Percentiles rank a stretch among this genome's conserved stretches.
phyloP scores from a whole-genome alignment of 2,888 invertebrate genomes.

The Chirona hameri region DNA sequence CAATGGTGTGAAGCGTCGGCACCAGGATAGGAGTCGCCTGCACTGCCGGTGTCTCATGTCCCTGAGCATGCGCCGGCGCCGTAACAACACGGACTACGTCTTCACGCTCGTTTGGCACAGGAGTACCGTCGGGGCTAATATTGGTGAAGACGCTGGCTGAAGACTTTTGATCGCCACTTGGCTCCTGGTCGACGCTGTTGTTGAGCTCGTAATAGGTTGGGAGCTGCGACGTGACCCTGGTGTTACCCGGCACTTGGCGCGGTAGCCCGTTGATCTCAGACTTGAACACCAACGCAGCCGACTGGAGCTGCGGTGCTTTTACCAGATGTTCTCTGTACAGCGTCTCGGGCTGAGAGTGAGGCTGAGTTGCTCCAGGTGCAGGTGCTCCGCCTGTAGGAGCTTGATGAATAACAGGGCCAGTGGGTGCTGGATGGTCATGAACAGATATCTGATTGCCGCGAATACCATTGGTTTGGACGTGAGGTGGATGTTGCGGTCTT shows the following conservation, averaged over 20 bases:
- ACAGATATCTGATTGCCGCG: no score
- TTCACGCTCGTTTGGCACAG: no score
- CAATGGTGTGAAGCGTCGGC: conserved; percentile 41
- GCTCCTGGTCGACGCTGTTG: background rate
- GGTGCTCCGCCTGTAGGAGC: no score
- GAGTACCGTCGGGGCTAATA: background rate
- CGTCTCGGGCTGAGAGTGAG: no score
- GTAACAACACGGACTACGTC: no score
- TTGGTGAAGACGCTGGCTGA: background rate
- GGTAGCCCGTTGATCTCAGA: background rate
- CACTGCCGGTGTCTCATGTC: no score
- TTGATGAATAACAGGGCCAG: no score
- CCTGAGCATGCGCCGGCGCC: no score
- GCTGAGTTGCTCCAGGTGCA: no score
- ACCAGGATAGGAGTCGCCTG: background rate
- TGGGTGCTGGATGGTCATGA: no score
- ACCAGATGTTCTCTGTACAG: background rate
- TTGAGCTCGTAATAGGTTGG: background rate
- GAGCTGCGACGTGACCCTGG: background rate
- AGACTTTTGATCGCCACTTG: background rate
- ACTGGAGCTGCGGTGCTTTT: background rate
- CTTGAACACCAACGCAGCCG: background rate
- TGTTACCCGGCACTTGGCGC: background rate
- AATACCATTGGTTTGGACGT: no score
- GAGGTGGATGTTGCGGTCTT: no score